Evolutionary conservation across 37 sponge, comb jelly and placozoan genomes (phyloP).

Genomic region (Hormiphora californensis): DNA sequence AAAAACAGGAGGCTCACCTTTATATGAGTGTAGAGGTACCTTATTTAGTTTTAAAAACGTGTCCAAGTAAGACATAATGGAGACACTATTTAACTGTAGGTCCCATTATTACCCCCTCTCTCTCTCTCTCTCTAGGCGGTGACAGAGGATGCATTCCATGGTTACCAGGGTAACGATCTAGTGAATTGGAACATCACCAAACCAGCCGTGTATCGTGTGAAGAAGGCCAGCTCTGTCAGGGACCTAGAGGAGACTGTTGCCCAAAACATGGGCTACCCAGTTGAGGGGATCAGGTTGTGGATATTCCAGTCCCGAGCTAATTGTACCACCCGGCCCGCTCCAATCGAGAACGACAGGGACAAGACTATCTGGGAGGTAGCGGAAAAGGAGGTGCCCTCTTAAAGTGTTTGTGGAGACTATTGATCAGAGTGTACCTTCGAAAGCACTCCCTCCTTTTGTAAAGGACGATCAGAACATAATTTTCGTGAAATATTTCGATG

Average conservation of each 20-base stretch:
- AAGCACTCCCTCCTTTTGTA: background rate
- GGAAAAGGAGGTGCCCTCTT: slow-evolving; percentile 31
- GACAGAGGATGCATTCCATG: slow-evolving; percentile 54
- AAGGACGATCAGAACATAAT: slow-evolving; percentile 60
- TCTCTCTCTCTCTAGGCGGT: slow-evolving; percentile 21
- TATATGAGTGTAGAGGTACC: slow-evolving; percentile 83
- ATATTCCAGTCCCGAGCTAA: slow-evolving; percentile 79
- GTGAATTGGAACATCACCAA: slow-evolving; percentile 19
- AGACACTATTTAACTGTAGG: background rate
- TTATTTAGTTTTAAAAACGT: background rate
- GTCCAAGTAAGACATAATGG: background rate
- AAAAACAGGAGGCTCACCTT: slow-evolving; percentile 87
- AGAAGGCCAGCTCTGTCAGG: slow-evolving; percentile 22
- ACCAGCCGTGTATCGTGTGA: slow-evolving; percentile 38
- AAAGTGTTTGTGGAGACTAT: slow-evolving; percentile 48
- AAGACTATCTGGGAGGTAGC: slow-evolving; percentile 52
- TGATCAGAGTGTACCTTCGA: slow-evolving; percentile 13
- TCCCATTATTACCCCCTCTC: no score
- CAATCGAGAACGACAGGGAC: slow-evolving; percentile 55
- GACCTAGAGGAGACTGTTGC: slow-evolving; percentile 30
- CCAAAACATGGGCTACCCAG: slow-evolving; percentile 61
- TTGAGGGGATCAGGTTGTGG: slow-evolving; percentile 66
- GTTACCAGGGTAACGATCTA: slow-evolving; percentile 60
- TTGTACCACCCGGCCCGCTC: slow-evolving; percentile 67
- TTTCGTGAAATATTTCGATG: slow-evolving; percentile 86